phyloP scores from a whole-genome alignment of 2,113 vertebrate species.

The Anarhynchus alexandrinus region DNA sequence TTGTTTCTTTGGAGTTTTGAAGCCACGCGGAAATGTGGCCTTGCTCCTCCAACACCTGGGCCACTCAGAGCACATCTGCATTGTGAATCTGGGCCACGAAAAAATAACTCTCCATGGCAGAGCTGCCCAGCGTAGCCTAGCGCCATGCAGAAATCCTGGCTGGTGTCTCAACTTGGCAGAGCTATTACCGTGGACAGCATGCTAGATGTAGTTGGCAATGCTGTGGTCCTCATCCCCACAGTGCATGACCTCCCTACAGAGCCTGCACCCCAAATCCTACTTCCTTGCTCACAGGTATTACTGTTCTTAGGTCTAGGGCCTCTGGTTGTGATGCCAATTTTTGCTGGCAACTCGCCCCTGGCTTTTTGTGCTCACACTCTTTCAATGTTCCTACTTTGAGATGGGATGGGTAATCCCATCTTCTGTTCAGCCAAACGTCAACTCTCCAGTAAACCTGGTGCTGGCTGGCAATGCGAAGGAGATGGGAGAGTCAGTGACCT shows the following conservation, averaged over 20 bases:
- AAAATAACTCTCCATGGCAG: background rate
- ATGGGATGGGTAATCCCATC: background rate
- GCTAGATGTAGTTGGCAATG: background rate
- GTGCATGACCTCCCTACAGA: background rate
- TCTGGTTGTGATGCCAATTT: background rate
- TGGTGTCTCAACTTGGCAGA: background rate
- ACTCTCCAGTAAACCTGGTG: background rate
- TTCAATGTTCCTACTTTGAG: background rate
- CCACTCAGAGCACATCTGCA: background rate
- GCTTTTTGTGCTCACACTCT: background rate
- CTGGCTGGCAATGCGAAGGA: background rate
- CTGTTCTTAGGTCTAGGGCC: background rate
- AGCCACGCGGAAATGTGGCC: background rate
- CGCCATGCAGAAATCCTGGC: background rate
- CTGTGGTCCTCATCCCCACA: background rate
- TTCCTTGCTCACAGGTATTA: background rate
- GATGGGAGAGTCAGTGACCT: background rate
- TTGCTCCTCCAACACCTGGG: background rate
- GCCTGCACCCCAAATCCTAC: background rate
- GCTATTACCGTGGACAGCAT: background rate
- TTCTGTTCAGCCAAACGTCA: background rate
- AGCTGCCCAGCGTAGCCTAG: background rate
- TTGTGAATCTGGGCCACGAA: no score
- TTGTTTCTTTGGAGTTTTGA: background rate
- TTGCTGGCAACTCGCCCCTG: background rate